These are phyloP conservation scores for Drosophila setosimentum DNA, from an alignment of 2,888 invertebrate genomes.

Conservation along the genomic window DNA sequence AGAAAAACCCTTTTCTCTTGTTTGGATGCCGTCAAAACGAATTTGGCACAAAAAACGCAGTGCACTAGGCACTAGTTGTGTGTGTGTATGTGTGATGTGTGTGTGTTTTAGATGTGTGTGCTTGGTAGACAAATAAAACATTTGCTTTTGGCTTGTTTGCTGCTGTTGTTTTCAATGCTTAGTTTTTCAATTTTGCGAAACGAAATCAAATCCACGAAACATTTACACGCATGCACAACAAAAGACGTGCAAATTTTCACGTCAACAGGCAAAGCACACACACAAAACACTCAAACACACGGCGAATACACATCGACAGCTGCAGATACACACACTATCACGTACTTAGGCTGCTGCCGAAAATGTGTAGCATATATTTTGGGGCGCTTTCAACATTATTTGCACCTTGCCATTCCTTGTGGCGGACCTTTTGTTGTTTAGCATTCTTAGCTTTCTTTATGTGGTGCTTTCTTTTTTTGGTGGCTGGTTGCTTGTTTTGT, in stretches of 20 bases:
- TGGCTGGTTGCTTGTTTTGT: constrained; percentile 39
- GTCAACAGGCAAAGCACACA: constrained; percentile 70
- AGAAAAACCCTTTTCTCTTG: constrained; percentile 48
- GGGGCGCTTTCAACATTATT: constrained; percentile 75
- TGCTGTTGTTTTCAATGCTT: constrained; percentile 69
- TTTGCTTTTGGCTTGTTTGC: constrained; percentile 71
- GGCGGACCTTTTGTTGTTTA: constrained; percentile 59
- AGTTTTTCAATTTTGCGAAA: constrained; percentile 76
- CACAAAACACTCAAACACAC: constrained; percentile 29
- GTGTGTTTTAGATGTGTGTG: constrained; percentile 41
- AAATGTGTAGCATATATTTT: constrained; percentile 74
- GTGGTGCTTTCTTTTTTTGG: constrained; percentile 6
- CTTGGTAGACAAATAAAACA: constrained; percentile 73
- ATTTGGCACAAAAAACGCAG: constrained; percentile 73
- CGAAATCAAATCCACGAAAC: constrained; percentile 74
- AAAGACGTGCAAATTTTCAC: constrained; percentile 81
- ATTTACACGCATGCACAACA: constrained; percentile 82
- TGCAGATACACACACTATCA: constrained; percentile 55
- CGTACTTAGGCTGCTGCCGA: constrained; percentile 64
- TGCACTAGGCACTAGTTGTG: constrained; percentile 58
- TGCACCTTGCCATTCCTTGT: constrained; percentile 68
- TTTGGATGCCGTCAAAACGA: constrained; percentile 69
- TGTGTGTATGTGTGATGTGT: constrained; percentile 32
- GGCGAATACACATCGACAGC: constrained; percentile 24
- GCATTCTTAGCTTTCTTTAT: constrained; percentile 60